These are phyloP conservation scores for Esox lucius DNA, from an alignment of 2,797 vertebrate species.

Conservation along the genomic window DNA sequence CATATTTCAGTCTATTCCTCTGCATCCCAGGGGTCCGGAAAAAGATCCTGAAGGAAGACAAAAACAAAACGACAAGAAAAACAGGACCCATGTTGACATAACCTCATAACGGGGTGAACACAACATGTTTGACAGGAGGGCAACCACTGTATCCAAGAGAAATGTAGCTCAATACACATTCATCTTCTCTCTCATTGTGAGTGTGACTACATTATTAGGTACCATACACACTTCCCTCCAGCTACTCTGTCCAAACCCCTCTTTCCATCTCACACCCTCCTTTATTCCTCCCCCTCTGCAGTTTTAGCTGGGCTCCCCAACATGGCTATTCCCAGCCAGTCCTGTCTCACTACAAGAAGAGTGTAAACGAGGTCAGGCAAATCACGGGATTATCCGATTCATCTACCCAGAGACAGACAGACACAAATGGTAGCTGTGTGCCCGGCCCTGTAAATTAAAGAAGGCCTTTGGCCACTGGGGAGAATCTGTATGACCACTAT, in stretches of 20 bases:
- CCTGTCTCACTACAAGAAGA: conserved; percentile 45
- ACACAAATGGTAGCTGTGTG: conserved; percentile 16
- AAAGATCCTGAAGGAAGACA: neutral
- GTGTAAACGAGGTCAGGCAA: conserved; percentile 69
- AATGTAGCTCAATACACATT: conserved; percentile 8
- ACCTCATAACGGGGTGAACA: neutral
- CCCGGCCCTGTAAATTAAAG: conserved; percentile 47
- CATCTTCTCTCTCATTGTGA: conserved; percentile 17
- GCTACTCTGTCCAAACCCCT: conserved; percentile 28
- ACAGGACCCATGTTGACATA: neutral
- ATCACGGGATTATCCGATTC: conserved; percentile 75
- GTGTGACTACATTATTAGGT: conserved; percentile 17
- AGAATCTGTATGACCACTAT: conserved; percentile 37
- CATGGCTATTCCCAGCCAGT: conserved; percentile 58
- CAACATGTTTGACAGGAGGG: neutral
- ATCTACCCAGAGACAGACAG: conserved; percentile 65
- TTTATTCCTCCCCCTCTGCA: conserved; percentile 1
- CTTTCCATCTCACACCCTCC: conserved; percentile 19
- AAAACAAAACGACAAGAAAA: neutral
- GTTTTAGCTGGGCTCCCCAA: conserved; percentile 37
- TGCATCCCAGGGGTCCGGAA: neutral
- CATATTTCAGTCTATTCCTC: neutral
- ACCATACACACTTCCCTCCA: neutral
- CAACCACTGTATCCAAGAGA: neutral
- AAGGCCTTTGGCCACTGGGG: conserved; percentile 49